A percentile compares a stretch with the other conserved stretches of the same genome.
These are phyloP conservation scores for Pseudolaguvia tuberculata DNA, from an alignment of 2,113 vertebrate species.

Conservation along the genomic window DNA sequence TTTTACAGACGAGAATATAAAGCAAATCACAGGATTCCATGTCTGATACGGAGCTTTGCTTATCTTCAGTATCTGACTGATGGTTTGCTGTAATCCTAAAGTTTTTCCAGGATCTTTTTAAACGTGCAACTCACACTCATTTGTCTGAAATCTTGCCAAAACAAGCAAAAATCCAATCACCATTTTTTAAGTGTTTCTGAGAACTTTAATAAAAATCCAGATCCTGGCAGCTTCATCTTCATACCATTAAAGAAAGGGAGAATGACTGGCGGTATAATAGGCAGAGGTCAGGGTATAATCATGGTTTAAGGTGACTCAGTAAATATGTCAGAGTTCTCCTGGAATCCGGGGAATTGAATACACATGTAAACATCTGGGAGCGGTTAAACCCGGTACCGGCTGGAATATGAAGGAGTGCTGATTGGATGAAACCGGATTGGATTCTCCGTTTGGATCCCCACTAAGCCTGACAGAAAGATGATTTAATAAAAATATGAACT, in stretches of 20 bases:
- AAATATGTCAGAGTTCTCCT: background rate
- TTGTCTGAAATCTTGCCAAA: background rate
- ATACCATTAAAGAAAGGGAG: background rate
- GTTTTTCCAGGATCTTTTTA: background rate
- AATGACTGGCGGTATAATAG: background rate
- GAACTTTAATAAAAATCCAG: slow-evolving; percentile 9
- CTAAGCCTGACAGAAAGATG: background rate
- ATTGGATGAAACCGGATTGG: slow-evolving; percentile 24
- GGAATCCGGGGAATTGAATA: slow-evolving; percentile 22
- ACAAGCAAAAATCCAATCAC: slow-evolving; percentile 5
- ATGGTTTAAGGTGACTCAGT: background rate
- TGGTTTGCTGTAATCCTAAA: background rate
- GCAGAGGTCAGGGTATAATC: background rate
- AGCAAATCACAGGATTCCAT: too few relatives aligned
- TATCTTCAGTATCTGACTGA: background rate
- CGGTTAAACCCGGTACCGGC: slow-evolving; percentile 41
- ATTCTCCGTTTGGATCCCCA: slow-evolving; percentile 11
- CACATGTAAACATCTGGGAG: slow-evolving; percentile 47
- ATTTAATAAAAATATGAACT: slow-evolving; percentile 21
- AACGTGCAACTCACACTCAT: background rate
- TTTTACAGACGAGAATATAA: too few relatives aligned
- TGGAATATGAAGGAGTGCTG: slow-evolving; percentile 26
- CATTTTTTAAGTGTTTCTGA: background rate
- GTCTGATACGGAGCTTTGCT: background rate
- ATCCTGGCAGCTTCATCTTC: background rate